phyloP scores from a whole-genome alignment of 2,113 vertebrate genomes.

The Empidonax traillii region DNA sequence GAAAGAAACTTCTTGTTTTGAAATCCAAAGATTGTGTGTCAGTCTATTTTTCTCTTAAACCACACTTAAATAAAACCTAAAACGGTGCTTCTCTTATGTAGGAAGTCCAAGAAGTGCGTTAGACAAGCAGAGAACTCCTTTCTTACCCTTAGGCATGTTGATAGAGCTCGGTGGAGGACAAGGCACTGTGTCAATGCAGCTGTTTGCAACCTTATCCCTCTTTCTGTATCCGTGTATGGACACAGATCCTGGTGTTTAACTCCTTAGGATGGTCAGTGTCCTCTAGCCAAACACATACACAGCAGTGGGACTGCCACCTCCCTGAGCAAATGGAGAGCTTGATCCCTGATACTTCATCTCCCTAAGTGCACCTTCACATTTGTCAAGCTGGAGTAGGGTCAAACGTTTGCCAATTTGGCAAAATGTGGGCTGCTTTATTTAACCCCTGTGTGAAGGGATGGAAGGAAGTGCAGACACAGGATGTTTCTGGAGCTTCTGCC shows the following conservation, averaged over 20 bases:
- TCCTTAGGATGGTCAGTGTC: neutral
- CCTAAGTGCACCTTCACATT: neutral
- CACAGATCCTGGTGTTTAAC: neutral
- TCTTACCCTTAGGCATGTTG: neutral
- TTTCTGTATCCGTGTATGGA: neutral
- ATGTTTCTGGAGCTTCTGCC: neutral
- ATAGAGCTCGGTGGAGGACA: neutral
- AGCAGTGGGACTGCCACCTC: neutral
- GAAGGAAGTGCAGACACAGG: neutral
- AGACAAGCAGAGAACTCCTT: neutral
- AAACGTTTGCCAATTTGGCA: neutral
- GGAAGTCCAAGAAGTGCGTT: neutral
- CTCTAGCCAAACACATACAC: accelerated
- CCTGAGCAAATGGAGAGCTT: neutral
- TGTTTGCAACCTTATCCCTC: neutral
- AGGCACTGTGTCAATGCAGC: neutral
- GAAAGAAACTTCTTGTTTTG: neutral
- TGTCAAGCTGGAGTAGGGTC: neutral
- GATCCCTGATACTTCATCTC: neutral
- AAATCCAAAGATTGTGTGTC: neutral
- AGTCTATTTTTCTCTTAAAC: neutral
- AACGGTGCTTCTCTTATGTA: neutral
- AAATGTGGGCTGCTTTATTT: neutral
- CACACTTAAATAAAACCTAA: neutral
- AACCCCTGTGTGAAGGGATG: neutral